Conservation (phyloP, 2,888 invertebrate species). For the Mellilla xanthometata region DNA sequence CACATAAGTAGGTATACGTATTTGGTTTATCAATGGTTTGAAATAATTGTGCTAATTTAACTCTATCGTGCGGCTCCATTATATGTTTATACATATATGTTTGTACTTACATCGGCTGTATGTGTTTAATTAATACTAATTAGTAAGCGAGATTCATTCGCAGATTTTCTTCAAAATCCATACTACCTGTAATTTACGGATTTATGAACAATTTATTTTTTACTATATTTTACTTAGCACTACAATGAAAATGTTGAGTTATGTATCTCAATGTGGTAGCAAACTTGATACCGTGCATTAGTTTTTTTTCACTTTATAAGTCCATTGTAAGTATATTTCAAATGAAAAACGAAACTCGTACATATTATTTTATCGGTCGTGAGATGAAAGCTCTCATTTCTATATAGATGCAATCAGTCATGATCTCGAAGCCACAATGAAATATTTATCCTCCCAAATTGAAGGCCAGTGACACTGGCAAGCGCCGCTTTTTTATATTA, state of each 20-base stretch:
- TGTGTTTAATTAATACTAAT: conserved; percentile 7
- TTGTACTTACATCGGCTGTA: neutral
- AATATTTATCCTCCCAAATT: conserved; percentile 41
- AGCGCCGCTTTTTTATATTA: conserved; percentile 69
- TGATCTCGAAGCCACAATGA: conserved; percentile 31
- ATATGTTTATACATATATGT: neutral
- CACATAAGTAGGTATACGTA: conserved; percentile 4
- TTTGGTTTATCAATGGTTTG: neutral
- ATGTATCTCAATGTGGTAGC: no score
- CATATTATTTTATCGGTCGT: neutral
- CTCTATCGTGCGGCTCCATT: conserved; percentile 6
- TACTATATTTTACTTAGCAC: no score
- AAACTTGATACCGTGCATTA: no score
- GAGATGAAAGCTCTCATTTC: conserved; percentile 19
- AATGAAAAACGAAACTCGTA: no score
- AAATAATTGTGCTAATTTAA: conserved; percentile 13
- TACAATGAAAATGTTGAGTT: no score
- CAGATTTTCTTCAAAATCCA: no score
- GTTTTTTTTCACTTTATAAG: no score
- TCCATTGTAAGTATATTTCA: no score
- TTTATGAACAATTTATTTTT: no score
- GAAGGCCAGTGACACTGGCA: conserved; percentile 70
- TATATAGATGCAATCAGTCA: conserved; percentile 25
- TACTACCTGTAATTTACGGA: no score
- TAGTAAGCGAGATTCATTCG: conserved; percentile 7